Evolutionary conservation across 2,888 invertebrate species (phyloP).

Genomic region (Cephus pygmeus): DNA sequence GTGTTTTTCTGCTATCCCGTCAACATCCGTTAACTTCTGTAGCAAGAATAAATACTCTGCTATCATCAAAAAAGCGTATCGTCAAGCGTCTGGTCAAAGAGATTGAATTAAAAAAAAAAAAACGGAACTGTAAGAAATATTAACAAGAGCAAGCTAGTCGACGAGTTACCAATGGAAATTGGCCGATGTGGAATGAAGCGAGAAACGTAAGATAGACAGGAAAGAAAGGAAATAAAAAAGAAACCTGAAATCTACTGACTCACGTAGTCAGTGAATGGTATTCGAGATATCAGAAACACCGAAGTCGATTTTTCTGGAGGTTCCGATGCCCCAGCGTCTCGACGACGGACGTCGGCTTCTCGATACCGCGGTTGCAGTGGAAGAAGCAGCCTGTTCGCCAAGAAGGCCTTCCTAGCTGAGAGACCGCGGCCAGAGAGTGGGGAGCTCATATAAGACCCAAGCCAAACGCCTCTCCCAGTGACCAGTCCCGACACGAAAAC

Average conservation of each 20-base stretch:
- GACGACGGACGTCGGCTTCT: conserved; percentile 14
- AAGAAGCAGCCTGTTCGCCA: conserved; percentile 53
- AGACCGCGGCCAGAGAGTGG: conserved; percentile 56
- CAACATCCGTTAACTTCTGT: not conserved
- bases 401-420: conserved; percentile 53
- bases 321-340: conserved; percentile 15
- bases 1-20: not conserved
- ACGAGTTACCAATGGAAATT: not conserved
- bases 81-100: not conserved
- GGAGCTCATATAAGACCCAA: conserved; percentile 65
- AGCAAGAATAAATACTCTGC: not conserved
- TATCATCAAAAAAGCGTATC: not conserved
- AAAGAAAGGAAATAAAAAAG: not conserved
- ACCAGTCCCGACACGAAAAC: conserved; percentile 65
- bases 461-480: conserved; percentile 64
- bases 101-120: not conserved
- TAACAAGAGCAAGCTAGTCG: not conserved
- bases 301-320: not conserved
- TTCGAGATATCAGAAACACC: not conserved
- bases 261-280: not conserved
- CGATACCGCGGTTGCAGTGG: conserved; percentile 23
- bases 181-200: not conserved
- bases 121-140: not conserved
- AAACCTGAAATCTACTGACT: not conserved
- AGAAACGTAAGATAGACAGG: not conserved